These are phyloP conservation scores for Trialeurodes vaporariorum DNA, from an alignment of 1,140 invertebrate species.

Conservation along the genomic window DNA sequence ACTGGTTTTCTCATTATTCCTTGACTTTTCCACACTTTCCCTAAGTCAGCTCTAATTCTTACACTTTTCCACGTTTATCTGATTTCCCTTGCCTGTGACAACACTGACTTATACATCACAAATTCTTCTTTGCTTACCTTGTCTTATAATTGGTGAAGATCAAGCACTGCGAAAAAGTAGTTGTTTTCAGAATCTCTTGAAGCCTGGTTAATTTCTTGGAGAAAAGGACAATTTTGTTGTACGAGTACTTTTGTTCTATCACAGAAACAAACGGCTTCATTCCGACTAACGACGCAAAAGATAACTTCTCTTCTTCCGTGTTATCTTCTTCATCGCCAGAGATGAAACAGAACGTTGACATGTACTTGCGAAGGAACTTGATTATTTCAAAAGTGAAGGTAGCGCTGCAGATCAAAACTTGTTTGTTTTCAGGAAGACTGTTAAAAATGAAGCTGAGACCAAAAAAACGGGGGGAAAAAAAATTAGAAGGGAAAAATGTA, in stretches of 20 bases:
- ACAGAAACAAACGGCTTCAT: conserved; percentile 55
- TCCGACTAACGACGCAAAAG: conserved; percentile 49
- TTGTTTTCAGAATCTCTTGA: conserved; percentile 15
- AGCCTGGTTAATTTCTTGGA: conserved; percentile 12
- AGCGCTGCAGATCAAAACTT: conserved; percentile 85
- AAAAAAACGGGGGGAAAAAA: no score
- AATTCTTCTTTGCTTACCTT: conserved; percentile 13
- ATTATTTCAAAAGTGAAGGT: conserved; percentile 77
- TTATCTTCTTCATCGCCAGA: conserved; percentile 21
- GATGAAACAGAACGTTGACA: conserved; percentile 40
- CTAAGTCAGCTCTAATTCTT: no score
- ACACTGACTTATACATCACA: no score
- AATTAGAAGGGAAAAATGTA: no score
- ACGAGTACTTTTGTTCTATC: conserved; percentile 11
- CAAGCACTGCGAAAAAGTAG: conserved; percentile 15
- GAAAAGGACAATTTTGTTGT: background rate
- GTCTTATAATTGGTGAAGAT: conserved; percentile 18
- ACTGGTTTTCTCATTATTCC: no score
- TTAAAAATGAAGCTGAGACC: conserved; percentile 57
- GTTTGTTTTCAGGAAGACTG: conserved; percentile 59
- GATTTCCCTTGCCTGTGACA: no score
- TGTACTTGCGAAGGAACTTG: conserved; percentile 58
- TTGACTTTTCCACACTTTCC: no score
- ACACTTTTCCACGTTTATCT: no score
- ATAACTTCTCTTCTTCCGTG: conserved; percentile 30